Evolutionary conservation across 2,113 vertebrate species (phyloP), one percentile per base, ranked within the genome.

Genomic region (Sorex fumeus): DNA sequence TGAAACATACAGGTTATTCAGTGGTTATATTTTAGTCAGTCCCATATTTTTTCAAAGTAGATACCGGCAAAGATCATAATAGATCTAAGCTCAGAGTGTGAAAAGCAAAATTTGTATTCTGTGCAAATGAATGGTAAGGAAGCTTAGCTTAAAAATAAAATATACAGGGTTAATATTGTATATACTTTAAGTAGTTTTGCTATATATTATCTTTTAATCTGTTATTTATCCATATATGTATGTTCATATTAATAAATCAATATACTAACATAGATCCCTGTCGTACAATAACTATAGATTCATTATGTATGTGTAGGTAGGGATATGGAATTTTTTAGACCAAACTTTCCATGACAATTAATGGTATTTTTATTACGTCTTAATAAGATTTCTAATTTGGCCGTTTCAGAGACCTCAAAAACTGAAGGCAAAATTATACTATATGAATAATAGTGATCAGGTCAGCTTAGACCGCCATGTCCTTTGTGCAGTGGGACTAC

Each of bases 331-430:
- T 71, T 19, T 30, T 23, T 60, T 74, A 76, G 36, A 64, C 21
- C 78, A 87, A 94, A 43, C 19, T 79, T 91, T 79, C 69, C 85
- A 78, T 43, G 45, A 90, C 8, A 13, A 85, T 23, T 57, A 74
- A 70, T 79, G 6, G 11, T 30, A 57, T 74, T 90, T 88, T 89
- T 88, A 84, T 94, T 34, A 8, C 36, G 75, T 93, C 93, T 82
- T 81, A 79, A 76, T 34, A 13, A 87, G 69, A 71, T 82, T 87
- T 95, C 87, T 34, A 94, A 57, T 84, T 91, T 45, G 67, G 34
- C 23, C 15, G 67, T 66, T 28, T 60, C 18, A 25, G 18, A 76
- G 27, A 4, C 67, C 47, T 78, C 70, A 30, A 64, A 82, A n/a
- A 57, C 50, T 79, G 85, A 74, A 64, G 45, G 50, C 16, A 64